A percentile compares a stretch with the other conserved stretches of the same genome.
phyloP scores from a whole-genome alignment of 2,888 invertebrate genomes.

The Limnephilus marmoratus region DNA sequence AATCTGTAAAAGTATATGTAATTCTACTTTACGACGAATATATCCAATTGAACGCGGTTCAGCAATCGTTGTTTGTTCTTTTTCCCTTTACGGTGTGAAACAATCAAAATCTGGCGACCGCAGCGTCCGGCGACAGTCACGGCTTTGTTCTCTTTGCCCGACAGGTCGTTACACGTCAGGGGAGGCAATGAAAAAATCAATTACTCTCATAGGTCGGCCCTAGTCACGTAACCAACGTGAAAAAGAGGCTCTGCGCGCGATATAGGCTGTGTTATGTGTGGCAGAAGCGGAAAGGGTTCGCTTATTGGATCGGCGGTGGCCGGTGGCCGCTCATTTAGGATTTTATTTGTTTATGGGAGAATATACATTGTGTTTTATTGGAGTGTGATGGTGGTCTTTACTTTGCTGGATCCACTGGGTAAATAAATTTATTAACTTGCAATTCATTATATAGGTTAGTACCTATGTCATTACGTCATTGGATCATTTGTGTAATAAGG shows the following conservation, averaged over 20 bases:
- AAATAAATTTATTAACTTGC: neutral
- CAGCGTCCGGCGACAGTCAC: constrained; percentile 11
- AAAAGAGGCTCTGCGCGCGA: constrained; percentile 40
- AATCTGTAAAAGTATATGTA: neutral
- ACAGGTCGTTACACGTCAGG: constrained; percentile 53
- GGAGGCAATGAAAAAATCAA: constrained; percentile 53
- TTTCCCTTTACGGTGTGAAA: neutral
- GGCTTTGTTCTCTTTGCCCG: constrained; percentile 41
- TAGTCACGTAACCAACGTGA: constrained; percentile 42
- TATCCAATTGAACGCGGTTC: neutral
- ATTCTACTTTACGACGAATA: neutral
- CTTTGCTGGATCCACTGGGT: neutral
- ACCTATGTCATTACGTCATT: neutral
- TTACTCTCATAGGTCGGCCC: constrained; percentile 50
- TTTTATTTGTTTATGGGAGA: neutral
- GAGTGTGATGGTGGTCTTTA: neutral
- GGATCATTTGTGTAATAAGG: too few relatives aligned
- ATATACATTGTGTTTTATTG: neutral
- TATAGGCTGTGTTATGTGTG: neutral
- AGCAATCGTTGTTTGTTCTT: neutral
- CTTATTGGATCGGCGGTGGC: constrained; percentile 36
- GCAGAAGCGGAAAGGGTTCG: constrained; percentile 22
- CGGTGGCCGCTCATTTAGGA: neutral
- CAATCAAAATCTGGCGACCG: constrained; percentile 27
- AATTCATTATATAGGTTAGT: neutral